Evolutionary conservation across 1,140 invertebrate genomes (phyloP).

Genomic region (Mycetomoellerius zeteki): DNA sequence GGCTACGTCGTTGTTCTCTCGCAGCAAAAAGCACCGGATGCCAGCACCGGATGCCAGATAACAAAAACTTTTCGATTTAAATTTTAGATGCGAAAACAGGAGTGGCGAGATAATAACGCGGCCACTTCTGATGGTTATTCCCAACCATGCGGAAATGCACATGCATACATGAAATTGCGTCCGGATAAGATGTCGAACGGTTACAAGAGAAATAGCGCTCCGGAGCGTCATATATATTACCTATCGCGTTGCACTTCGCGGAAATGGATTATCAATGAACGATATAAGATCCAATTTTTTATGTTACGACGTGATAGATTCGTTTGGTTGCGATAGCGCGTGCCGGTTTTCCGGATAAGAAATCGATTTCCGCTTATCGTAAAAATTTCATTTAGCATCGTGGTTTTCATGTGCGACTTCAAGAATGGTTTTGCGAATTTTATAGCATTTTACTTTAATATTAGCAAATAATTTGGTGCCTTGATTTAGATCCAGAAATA

Average conservation of each 20-base stretch:
- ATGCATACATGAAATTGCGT: constrained; percentile 2
- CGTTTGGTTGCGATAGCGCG: background rate
- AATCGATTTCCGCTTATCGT: constrained; percentile 1
- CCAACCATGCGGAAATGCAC: constrained; percentile 1
- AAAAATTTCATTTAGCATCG: background rate
- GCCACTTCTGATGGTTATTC: background rate
- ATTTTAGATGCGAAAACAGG: background rate
- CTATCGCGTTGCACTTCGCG: background rate
- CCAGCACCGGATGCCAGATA: background rate
- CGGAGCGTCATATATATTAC: constrained; percentile 1
- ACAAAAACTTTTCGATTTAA: constrained; percentile 12
- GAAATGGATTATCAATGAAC: constrained; percentile 38
- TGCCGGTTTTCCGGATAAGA: background rate
- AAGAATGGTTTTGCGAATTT: background rate
- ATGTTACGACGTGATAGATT: background rate
- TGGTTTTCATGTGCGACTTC: background rate
- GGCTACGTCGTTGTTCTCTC: background rate
- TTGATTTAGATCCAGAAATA: background rate
- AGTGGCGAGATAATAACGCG: background rate
- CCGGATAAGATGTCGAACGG: background rate
- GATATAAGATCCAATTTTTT: constrained; percentile 34
- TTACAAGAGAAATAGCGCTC: constrained; percentile 24
- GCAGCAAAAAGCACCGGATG: background rate
- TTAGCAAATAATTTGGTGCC: background rate
- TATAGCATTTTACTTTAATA: background rate